Conservation (phyloP, 1,140 invertebrate genomes). For the Tenebrio molitor region DNA sequence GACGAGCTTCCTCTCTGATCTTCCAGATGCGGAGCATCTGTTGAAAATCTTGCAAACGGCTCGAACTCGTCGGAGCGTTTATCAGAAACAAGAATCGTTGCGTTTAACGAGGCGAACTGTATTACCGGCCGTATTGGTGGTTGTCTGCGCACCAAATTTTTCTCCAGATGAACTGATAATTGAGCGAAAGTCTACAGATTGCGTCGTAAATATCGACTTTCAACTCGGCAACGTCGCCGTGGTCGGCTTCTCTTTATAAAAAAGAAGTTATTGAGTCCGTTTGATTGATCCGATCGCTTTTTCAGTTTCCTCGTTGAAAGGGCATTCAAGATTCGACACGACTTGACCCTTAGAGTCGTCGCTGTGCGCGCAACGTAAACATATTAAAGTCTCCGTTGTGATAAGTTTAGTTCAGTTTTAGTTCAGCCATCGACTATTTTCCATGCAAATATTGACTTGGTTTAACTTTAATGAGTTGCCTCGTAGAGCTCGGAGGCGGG, state of each 20-base stretch:
- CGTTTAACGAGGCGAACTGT: too few species aligned
- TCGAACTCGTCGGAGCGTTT: not conserved
- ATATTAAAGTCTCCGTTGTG: conserved; percentile 4
- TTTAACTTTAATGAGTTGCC: conserved; percentile 28
- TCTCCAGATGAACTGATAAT: too few species aligned
- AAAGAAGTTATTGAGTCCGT: not conserved
- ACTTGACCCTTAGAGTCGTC: not conserved
- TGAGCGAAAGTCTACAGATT: too few species aligned
- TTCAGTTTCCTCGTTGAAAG: not conserved
- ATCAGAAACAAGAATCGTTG: too few species aligned
- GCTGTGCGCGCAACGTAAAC: conserved; percentile 3
- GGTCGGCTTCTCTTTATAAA: not conserved
- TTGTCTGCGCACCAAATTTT: too few species aligned
- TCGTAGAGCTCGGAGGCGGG: not conserved
- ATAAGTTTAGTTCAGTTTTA: conserved; percentile 27
- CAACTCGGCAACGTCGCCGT: not conserved
- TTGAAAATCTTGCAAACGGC: not conserved
- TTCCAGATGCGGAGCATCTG: not conserved
- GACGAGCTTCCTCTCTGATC: not conserved
- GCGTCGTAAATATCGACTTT: too few species aligned
- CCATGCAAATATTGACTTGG: conserved; percentile 37
- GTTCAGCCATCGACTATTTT: conserved; percentile 31
- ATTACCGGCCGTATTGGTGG: too few species aligned
- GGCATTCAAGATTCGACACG: too few species aligned
- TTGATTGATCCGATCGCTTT: conserved; percentile 21